phyloP scores from a whole-genome alignment of 2,797 vertebrate species.

The Neosalanx taihuensis region DNA sequence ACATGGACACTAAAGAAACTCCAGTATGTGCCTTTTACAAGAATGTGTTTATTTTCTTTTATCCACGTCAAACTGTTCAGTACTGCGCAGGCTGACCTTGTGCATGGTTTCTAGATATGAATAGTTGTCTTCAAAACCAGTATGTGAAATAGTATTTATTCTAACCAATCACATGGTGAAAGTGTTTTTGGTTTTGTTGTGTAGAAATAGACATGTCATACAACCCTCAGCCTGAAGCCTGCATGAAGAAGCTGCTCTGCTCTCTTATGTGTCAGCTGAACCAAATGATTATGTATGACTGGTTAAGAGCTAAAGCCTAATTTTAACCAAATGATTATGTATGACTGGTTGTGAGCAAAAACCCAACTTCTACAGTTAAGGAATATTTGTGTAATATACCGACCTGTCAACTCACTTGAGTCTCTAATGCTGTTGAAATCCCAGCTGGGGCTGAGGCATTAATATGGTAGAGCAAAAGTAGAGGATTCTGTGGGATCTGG shows the following conservation, averaged over 20 bases:
- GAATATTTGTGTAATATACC: background rate
- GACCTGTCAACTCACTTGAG: constrained; percentile 3
- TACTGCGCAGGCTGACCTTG: constrained; percentile 34
- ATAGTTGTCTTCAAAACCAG: constrained; percentile 1
- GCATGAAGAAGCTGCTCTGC: background rate
- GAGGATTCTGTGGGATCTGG: constrained; percentile 52
- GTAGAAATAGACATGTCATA: background rate
- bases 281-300: background rate
- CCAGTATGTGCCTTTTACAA: background rate
- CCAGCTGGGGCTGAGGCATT: constrained; percentile 53
- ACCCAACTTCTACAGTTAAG: background rate
- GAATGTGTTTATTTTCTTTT: constrained; percentile 1
- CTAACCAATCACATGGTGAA: background rate
- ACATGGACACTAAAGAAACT: background rate
- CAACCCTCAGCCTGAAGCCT: background rate
- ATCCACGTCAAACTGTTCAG: constrained; percentile 17
- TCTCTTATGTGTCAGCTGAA: background rate
- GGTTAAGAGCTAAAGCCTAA: background rate
- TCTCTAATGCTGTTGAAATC: constrained; percentile 46
- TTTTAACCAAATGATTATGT: too few relatives aligned
- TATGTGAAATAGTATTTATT: background rate
- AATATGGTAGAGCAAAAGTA: constrained; percentile 32
- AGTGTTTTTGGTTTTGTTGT: background rate
- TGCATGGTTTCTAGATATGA: constrained; percentile 20
- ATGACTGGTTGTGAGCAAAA: too few relatives aligned